Evolutionary conservation across 2,113 vertebrate species (phyloP).

Genomic region (Calonectris borealis): DNA sequence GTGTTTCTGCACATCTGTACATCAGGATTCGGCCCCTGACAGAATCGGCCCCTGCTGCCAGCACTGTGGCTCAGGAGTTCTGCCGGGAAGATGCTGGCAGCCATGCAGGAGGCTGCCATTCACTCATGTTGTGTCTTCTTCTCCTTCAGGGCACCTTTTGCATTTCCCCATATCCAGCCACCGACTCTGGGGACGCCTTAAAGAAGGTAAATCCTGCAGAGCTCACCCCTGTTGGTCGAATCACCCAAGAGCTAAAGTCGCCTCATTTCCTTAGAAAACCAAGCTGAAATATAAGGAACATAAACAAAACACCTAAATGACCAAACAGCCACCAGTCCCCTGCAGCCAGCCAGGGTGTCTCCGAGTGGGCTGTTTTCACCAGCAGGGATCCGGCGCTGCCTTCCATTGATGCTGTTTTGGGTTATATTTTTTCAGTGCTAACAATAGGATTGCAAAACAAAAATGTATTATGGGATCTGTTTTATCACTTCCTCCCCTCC

Average conservation of each 20-base stretch:
- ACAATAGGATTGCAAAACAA: background rate
- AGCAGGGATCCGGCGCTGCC: background rate
- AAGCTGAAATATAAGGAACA: background rate
- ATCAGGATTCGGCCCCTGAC: background rate
- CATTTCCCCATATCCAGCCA: background rate
- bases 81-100: background rate
- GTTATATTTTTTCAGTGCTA: background rate
- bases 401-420: background rate
- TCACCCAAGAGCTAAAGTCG: background rate
- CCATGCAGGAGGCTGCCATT: background rate
- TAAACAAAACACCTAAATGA: background rate
- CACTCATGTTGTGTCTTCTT: background rate
- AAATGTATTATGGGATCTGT: background rate
- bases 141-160: background rate
- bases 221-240: background rate
- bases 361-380: background rate
- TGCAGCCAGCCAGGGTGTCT: background rate
- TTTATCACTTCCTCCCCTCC: background rate
- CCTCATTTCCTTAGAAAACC: background rate
- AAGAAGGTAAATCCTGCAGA: background rate
- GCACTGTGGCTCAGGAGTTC: background rate
- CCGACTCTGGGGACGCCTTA: rapidly evolving
- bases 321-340: background rate
- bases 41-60: background rate
- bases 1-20: background rate